These are phyloP conservation scores for Heliconius himera DNA, from an alignment of 1,140 invertebrate species.

Conservation along the genomic window DNA sequence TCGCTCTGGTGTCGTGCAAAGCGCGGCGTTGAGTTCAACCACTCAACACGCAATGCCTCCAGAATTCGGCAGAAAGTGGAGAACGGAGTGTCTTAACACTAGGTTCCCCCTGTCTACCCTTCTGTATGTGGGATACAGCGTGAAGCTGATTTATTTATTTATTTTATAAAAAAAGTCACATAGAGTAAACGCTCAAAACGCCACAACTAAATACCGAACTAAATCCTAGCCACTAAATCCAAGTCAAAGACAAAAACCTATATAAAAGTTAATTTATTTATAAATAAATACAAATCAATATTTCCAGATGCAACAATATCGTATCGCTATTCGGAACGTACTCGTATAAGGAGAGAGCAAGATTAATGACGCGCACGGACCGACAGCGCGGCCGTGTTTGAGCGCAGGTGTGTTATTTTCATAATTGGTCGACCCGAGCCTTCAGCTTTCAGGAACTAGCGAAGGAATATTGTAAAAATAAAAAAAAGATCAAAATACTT, in stretches of 20 bases:
- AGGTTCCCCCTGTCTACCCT: too few relatives aligned
- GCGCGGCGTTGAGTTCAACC: too few relatives aligned
- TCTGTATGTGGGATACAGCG: too few relatives aligned
- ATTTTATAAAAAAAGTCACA: too few relatives aligned
- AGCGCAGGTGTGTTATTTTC: slow-evolving; percentile 80
- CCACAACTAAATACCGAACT: too few relatives aligned
- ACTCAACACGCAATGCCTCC: too few relatives aligned
- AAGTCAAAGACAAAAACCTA: not conserved
- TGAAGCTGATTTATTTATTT: too few relatives aligned
- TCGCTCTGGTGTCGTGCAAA: too few relatives aligned
- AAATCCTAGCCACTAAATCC: not conserved
- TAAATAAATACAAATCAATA: slow-evolving; percentile 45
- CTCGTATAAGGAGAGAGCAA: slow-evolving; percentile 67
- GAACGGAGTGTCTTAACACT: too few relatives aligned
- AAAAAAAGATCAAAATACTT: too few relatives aligned
- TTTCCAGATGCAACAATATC: slow-evolving; percentile 53
- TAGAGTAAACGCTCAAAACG: too few relatives aligned
- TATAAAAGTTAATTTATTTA: slow-evolving; percentile 33
- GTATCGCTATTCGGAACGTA: slow-evolving; percentile 63
- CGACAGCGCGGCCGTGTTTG: slow-evolving; percentile 77
- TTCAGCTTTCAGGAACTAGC: slow-evolving; percentile 69
- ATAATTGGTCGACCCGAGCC: slow-evolving; percentile 78
- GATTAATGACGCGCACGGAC: slow-evolving; percentile 72
- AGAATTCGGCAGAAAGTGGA: too few relatives aligned
- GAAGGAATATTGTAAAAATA: not conserved